Conservation (phyloP, 2,888 invertebrate genomes). For the Orthonevra nobilis region DNA sequence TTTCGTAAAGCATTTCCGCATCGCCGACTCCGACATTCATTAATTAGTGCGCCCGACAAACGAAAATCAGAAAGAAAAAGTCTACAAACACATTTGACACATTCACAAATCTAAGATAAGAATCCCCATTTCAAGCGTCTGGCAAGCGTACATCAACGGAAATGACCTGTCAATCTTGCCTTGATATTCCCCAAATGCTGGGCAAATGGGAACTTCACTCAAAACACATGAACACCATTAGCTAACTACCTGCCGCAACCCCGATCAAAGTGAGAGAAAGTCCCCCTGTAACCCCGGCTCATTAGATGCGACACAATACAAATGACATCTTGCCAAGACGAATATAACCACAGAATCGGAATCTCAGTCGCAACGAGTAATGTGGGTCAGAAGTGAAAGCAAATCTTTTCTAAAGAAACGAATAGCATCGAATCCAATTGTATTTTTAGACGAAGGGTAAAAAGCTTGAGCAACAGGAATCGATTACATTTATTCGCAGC, state of each 20-base stretch:
- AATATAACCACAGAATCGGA: conserved; percentile 28
- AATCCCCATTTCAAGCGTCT: neutral
- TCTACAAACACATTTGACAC: neutral
- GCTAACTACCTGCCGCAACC: conserved; percentile 6
- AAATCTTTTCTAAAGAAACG: too few relatives aligned
- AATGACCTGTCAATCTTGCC: conserved; percentile 40
- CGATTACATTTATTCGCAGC: conserved; percentile 40
- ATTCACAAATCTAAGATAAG: neutral
- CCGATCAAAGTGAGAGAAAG: conserved; percentile 6
- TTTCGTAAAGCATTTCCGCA: neutral
- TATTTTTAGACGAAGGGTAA: conserved; percentile 28
- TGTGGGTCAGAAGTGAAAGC: conserved; percentile 12
- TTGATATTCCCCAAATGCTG: neutral
- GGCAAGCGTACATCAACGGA: conserved; percentile 3
- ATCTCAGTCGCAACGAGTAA: conserved; percentile 9
- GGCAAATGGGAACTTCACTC: conserved; percentile 21
- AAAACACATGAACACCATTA: conserved; percentile 23
- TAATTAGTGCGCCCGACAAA: conserved; percentile 27
- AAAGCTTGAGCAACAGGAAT: conserved; percentile 44
- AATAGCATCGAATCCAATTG: conserved; percentile 46
- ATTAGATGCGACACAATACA: conserved; percentile 10
- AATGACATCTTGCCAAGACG: conserved; percentile 31
- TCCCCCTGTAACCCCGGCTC: neutral
- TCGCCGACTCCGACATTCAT: conserved; percentile 1
- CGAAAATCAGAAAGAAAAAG: neutral